Conservation (phyloP, 2,888 invertebrate species). For the Drosophila helvetica region DNA sequence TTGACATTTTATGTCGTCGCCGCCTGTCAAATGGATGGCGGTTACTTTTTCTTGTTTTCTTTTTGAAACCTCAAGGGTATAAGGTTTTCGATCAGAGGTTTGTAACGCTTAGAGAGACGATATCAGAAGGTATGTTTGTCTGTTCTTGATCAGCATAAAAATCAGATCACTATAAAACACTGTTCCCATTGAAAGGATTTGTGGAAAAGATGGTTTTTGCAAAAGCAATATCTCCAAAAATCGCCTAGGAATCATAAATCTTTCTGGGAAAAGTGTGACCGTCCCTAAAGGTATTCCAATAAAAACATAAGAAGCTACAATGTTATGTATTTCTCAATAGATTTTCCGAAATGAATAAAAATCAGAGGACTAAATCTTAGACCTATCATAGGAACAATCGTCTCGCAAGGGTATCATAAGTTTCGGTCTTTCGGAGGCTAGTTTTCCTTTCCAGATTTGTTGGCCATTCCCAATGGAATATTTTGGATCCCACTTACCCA, state of each 20-base stretch:
- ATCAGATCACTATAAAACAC: too few species aligned
- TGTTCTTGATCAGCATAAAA: too few species aligned
- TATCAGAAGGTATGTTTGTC: too few species aligned
- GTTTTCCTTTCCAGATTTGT: conserved; percentile 16
- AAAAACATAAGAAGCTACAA: background rate
- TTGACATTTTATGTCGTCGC: conserved; percentile 81
- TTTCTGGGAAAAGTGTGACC: background rate
- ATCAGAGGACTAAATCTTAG: background rate
- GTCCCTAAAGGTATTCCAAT: background rate
- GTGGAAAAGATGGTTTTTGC: too few species aligned
- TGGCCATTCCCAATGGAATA: conserved; percentile 3
- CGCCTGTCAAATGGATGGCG: conserved; percentile 73
- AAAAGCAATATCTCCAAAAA: too few species aligned
- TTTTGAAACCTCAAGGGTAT: conserved; percentile 7
- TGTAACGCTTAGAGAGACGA: background rate
- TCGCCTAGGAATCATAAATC: too few species aligned
- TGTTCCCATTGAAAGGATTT: too few species aligned
- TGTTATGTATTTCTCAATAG: background rate
- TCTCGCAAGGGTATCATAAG: too few species aligned
- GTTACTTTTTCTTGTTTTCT: conserved; percentile 50
- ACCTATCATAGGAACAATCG: too few species aligned
- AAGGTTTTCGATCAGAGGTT: conserved; percentile 11
- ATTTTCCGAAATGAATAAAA: background rate
- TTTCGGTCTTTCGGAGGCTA: too few species aligned
- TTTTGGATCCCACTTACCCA: conserved; percentile 13